Evolutionary conservation across 2,888 invertebrate genomes (phyloP).

Genomic region (Augiades crinisus): DNA sequence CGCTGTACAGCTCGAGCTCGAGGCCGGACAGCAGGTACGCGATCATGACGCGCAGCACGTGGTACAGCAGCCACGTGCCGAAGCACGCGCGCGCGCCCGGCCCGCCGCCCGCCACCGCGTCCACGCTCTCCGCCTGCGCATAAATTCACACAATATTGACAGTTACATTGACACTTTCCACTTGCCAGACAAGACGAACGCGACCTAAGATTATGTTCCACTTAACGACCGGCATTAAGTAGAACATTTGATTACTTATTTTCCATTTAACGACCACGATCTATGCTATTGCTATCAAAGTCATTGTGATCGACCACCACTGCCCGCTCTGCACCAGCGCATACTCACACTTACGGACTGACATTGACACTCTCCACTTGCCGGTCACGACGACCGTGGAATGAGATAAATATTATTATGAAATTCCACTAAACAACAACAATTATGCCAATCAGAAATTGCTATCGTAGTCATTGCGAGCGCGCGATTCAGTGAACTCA

Average conservation of each 20-base stretch:
- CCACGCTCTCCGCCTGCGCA: conserved; percentile 93
- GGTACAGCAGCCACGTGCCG: conserved; percentile 97
- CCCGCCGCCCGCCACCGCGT: conserved; percentile 79
- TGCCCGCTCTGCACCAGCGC: conserved; percentile 91
- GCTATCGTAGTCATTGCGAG: too few species aligned
- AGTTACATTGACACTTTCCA: not conserved
- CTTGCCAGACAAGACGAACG: not conserved
- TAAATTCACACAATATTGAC: too few species aligned
- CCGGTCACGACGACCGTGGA: not conserved
- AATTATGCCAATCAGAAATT: too few species aligned
- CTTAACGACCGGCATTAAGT: too few species aligned
- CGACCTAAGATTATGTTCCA: not conserved
- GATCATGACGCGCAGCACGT: conserved; percentile 95
- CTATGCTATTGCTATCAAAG: too few species aligned
- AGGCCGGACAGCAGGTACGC: conserved; percentile 96
- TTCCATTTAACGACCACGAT: too few species aligned
- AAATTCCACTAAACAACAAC: too few species aligned
- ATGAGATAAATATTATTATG: too few species aligned
- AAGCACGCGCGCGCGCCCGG: conserved; percentile 85
- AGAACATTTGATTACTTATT: too few species aligned
- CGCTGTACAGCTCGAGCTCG: conserved; percentile 96
- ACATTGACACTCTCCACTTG: not conserved
- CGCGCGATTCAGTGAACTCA: too few species aligned
- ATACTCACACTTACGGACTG: too few species aligned
- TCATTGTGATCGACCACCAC: conserved; percentile 57